phyloP scores from a whole-genome alignment of 1,140 invertebrate species.

The Rhopalosiphum padi region DNA sequence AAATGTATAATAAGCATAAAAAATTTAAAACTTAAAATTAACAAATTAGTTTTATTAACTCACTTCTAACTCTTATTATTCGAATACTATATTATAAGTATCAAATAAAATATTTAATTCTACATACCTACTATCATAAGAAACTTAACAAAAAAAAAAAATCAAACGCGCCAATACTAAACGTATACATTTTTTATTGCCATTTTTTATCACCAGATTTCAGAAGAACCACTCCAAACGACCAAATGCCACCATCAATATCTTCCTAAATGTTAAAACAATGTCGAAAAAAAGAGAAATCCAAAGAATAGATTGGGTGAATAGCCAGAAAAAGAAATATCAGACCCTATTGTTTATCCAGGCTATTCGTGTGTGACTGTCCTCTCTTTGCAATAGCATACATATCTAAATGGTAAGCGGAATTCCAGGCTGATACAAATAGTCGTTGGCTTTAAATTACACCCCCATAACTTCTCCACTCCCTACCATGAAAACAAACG shows the following conservation, averaged over 20 bases:
- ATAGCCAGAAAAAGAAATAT: slow-evolving; percentile 1
- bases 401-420: slow-evolving; percentile 11
- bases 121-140: neutral
- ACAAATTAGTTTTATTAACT: neutral
- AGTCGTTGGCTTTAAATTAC: slow-evolving; percentile 51
- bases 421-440: slow-evolving; percentile 45
- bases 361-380: neutral
- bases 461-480: slow-evolving; percentile 24
- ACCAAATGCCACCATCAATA: neutral
- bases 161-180: neutral
- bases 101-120: neutral
- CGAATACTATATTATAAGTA: neutral
- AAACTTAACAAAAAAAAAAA: neutral
- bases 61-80: neutral
- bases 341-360: slow-evolving; percentile 21
- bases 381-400: neutral
- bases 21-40: neutral
- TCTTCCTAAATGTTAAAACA: slow-evolving; percentile 10
- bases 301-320: neutral
- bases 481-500: neutral
- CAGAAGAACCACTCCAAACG: neutral
- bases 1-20: neutral
- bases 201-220: slow-evolving; percentile 10
- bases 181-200: neutral
- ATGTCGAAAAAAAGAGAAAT: slow-evolving; percentile 15